Base-by-base conservation (phyloP, 2,888 invertebrate species). In the Dasypolia templi region DNA sequence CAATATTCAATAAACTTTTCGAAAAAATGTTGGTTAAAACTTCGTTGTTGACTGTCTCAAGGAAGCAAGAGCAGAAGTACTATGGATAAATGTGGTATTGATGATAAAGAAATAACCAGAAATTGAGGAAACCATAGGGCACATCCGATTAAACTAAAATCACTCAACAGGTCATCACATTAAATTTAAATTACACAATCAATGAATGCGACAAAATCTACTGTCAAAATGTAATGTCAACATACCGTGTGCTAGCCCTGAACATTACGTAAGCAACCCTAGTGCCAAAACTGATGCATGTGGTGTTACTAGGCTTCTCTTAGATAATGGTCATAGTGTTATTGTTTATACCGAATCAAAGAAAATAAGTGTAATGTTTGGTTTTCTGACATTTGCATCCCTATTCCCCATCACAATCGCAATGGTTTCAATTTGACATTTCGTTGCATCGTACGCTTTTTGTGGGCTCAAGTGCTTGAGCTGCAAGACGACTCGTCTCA, bases 281-380 rank as follows among this genome's bases (percentile, higher is more conserved):
- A 72, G 78, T 68, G 81, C 81, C 82, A 81, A 82, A 68, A 59
- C 53, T 9, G 29, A 67, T 42, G 32, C n/a, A n/a, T 5, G 42
- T 32, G 42, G 62, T 62, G 81, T 78, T 81, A 62, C 74, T 62
- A 81, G 29, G 74, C 68, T 61, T 62, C 32, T n/a, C 17, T 66
- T 56, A 58, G 39, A 61, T 67, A 65, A 71, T 55, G 22, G 61
- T 14, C 56, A 65, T 49, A 14, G 44, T 82, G 74, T 74, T 73
- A 26, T 72, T 81, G 81, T 80, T 80, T 80, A 75, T 79, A 69
- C 46, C 19, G 1, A 0, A 32, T 7, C 19, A 39, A 29, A n/a
- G 3, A 39, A 22, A 63, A 39, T 22, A 55, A 68, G n/a, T 26
- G 35, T 7, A 19, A 29, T 46, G 7, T 32, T 32, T 42, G 0